phyloP scores from a whole-genome alignment of 2,797 vertebrate genomes.

The Enteromius unitaeniatus region DNA sequence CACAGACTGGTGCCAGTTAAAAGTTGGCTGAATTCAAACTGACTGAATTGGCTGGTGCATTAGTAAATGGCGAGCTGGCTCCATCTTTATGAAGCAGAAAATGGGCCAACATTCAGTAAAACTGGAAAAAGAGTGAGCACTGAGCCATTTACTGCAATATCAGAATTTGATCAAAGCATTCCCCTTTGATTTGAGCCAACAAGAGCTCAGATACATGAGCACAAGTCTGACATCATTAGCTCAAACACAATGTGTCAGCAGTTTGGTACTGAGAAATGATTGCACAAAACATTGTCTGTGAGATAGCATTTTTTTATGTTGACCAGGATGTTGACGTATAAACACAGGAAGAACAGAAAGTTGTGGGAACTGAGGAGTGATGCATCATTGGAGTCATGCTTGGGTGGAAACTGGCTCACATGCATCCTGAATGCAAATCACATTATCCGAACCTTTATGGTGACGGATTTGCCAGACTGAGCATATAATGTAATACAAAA shows the following conservation, averaged over 20 bases:
- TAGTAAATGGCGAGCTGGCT: slow-evolving; percentile 64
- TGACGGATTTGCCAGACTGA: slow-evolving; percentile 46
- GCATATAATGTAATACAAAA: slow-evolving; percentile 63
- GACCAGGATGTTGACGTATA: slow-evolving; percentile 24
- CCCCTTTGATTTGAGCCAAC: slow-evolving; percentile 56
- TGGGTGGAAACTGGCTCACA: slow-evolving; percentile 11
- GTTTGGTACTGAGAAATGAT: neutral
- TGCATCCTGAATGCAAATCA: slow-evolving; percentile 57
- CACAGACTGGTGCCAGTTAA: slow-evolving; percentile 56
- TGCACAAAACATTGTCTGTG: neutral
- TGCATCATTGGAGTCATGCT: too few relatives aligned
- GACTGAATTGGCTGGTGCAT: slow-evolving; percentile 57
- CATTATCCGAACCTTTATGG: slow-evolving; percentile 55
- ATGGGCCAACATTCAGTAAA: neutral
- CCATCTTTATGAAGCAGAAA: slow-evolving; percentile 62
- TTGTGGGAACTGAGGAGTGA: neutral
- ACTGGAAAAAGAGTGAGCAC: slow-evolving; percentile 44
- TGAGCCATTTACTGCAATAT: slow-evolving; percentile 56
- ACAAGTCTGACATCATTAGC: slow-evolving; percentile 27
- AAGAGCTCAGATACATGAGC: slow-evolving; percentile 40
- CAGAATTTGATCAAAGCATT: slow-evolving; percentile 61
- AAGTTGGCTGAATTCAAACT: slow-evolving; percentile 61
- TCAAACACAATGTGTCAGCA: neutral
- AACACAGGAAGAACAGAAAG: slow-evolving; percentile 20
- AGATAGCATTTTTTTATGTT: neutral